phyloP scores from a whole-genome alignment of 2,888 invertebrate genomes.

The Coecobrya sp. region DNA sequence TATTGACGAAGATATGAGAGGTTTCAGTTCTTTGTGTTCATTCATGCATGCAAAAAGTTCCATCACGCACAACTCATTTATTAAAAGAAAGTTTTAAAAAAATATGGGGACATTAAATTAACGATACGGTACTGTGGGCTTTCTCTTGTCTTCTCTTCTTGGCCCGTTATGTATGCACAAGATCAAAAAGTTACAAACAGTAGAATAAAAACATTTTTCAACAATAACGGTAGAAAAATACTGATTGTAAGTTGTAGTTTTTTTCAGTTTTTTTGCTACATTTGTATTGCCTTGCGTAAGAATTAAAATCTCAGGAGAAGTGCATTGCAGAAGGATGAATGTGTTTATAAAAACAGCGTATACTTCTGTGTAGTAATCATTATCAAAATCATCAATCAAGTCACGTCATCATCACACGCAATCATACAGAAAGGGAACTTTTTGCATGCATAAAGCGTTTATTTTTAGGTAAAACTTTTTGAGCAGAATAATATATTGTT shows the following conservation, averaged over 20 bases:
- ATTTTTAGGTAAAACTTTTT: conserved; percentile 43
- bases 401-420: conserved; percentile 80
- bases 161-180: not conserved
- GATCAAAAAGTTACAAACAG: not conserved
- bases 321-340: not conserved
- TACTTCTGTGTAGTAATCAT: conserved; percentile 6
- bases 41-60: conserved; percentile 78
- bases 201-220: not conserved
- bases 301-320: conserved; percentile 29
- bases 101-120: not conserved
- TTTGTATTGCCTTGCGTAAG: not conserved
- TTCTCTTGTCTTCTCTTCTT: not conserved
- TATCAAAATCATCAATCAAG: conserved; percentile 78
- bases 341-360: conserved; percentile 19
- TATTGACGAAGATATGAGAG: conserved; percentile 20
- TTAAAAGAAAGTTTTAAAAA: conserved; percentile 15
- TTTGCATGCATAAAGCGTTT: conserved; percentile 76
- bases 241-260: not conserved
- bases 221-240: not conserved
- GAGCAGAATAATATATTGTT: not conserved
- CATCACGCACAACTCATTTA: conserved; percentile 30
- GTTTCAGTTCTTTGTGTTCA: conserved; percentile 55
- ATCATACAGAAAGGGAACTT: conserved; percentile 74
- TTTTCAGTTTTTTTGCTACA: not conserved
- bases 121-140: not conserved